phyloP scores from a whole-genome alignment of 1,140 invertebrate species.

The Lysiphlebus fabarum region DNA sequence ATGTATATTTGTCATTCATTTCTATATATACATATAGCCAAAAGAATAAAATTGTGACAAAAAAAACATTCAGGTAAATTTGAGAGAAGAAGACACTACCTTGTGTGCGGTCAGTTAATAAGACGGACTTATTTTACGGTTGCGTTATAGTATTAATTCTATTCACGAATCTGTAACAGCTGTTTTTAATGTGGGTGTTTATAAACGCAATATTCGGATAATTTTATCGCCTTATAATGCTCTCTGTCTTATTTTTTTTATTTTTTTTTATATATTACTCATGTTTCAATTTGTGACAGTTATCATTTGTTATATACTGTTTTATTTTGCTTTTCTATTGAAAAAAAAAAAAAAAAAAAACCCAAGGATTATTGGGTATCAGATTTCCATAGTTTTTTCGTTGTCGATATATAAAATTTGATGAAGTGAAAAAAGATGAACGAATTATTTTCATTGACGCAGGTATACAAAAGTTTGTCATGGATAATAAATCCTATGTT shows the following conservation, averaged over 20 bases:
- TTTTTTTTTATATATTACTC: background rate
- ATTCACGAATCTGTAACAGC: constrained; percentile 5
- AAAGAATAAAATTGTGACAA: constrained; percentile 4
- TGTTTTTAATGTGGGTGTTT: constrained; percentile 7
- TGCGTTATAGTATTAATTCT: constrained; percentile 7
- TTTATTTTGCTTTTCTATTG: background rate
- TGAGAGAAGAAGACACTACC: constrained; percentile 19
- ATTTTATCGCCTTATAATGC: constrained; percentile 6
- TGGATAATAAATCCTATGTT: constrained; percentile 1
- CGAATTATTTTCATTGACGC: constrained; percentile 3
- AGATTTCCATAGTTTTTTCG: background rate
- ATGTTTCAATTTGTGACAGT: constrained; percentile 9
- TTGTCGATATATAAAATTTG: too few relatives aligned
- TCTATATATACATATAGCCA: background rate
- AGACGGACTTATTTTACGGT: constrained; percentile 39
- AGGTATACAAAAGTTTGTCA: constrained; percentile 1
- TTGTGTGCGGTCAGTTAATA: constrained; percentile 38
- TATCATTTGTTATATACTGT: background rate
- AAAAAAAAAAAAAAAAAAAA: background rate
- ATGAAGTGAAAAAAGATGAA: constrained; percentile 1
- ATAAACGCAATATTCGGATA: background rate
- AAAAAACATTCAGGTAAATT: background rate
- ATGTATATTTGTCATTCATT: background rate
- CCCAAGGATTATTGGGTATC: constrained; percentile 12
- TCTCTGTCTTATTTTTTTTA: background rate